These are phyloP conservation scores for Magallana gigas DNA, from an alignment of 1,140 invertebrate species.

Conservation along the genomic window DNA sequence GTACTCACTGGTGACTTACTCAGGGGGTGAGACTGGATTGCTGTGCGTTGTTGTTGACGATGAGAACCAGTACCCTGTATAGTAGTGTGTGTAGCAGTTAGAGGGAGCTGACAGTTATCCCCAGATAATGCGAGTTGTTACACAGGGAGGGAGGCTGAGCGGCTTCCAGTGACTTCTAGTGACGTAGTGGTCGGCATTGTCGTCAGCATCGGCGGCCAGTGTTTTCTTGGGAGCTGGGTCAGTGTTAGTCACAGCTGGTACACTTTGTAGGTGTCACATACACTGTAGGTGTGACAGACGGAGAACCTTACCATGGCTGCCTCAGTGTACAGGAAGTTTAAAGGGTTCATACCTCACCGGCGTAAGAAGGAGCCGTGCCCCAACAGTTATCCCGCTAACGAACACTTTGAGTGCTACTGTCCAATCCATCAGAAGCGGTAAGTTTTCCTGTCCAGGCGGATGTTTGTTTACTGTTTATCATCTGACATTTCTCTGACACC, in stretches of 20 bases:
- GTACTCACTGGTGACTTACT: too few species aligned
- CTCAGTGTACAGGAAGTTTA: conserved; percentile 11
- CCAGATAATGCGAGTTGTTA: background rate
- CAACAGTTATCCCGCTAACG: background rate
- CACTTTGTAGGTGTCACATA: background rate
- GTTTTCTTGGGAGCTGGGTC: conserved; percentile 29
- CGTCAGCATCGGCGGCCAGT: background rate
- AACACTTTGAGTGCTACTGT: conserved; percentile 11
- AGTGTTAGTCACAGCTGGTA: background rate
- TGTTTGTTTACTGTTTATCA: background rate
- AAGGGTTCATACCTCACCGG: conserved; percentile 5
- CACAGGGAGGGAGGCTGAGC: background rate
- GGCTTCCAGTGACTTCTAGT: too few species aligned
- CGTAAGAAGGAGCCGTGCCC: conserved; percentile 3
- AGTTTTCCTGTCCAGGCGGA: background rate
- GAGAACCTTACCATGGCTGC: background rate
- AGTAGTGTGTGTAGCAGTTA: background rate
- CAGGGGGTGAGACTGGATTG: too few species aligned
- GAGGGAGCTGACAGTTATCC: background rate
- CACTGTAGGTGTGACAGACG: too few species aligned
- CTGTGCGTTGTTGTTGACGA: background rate
- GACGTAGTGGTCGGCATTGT: background rate
- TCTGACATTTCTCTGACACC: background rate
- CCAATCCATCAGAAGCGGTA: conserved; percentile 23
- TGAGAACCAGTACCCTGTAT: background rate